These are phyloP conservation scores for Pyrocoelia pectoralis DNA, from an alignment of 2,888 invertebrate genomes.

Conservation along the genomic window DNA sequence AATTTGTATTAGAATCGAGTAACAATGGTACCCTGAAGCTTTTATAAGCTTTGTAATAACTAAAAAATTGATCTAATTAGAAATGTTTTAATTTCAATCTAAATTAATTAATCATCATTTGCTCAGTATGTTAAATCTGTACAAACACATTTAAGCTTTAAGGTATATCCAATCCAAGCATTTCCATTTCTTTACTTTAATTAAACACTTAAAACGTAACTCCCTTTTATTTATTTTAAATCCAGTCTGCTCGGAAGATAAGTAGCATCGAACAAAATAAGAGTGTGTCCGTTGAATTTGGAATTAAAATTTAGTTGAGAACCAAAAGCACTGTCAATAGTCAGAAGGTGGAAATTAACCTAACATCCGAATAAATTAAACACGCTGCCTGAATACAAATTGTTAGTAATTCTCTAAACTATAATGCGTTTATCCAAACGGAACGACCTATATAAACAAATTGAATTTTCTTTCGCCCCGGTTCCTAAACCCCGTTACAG, in stretches of 20 bases:
- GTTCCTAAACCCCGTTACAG: slow-evolving; percentile 37
- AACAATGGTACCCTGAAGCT: too few species aligned
- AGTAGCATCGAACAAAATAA: not conserved
- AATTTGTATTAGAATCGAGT: too few species aligned
- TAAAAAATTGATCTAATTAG: too few species aligned
- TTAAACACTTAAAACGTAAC: not conserved
- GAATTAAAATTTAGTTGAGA: slow-evolving; percentile 27
- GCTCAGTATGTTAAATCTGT: too few species aligned
- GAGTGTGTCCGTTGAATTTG: slow-evolving; percentile 7
- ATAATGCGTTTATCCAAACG: slow-evolving; percentile 37
- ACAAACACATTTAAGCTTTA: too few species aligned
- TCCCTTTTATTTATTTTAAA: not conserved
- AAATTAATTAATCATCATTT: too few species aligned
- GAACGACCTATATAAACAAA: slow-evolving; percentile 38
- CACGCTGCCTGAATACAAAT: slow-evolving; percentile 35
- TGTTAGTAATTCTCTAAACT: slow-evolving; percentile 36
- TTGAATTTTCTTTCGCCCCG: slow-evolving; percentile 38
- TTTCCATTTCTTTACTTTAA: too few species aligned
- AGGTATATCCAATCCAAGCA: too few species aligned
- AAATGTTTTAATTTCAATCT: too few species aligned
- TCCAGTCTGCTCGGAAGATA: not conserved
- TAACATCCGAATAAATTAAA: slow-evolving; percentile 37
- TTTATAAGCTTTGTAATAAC: too few species aligned
- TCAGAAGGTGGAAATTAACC: slow-evolving; percentile 36
- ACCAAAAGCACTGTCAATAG: slow-evolving; percentile 31